phyloP scores from a whole-genome alignment of 2,888 invertebrate species.

The Heliconius cydno region DNA sequence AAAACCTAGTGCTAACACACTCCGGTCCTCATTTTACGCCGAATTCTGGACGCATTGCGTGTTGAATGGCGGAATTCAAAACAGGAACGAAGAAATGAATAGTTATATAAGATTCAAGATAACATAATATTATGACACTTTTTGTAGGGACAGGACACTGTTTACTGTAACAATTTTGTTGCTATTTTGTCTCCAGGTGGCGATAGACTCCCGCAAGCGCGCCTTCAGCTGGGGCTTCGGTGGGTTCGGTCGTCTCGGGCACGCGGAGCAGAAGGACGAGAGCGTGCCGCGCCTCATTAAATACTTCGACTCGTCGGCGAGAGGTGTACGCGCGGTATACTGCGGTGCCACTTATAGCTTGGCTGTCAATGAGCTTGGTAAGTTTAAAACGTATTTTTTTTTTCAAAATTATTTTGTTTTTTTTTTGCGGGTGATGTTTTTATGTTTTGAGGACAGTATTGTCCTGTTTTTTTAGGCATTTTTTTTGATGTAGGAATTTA shows the following conservation, averaged over 20 bases:
- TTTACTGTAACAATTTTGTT: not conserved
- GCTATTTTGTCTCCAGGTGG: conserved; percentile 80
- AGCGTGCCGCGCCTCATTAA: conserved; percentile 93
- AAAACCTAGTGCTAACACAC: no score
- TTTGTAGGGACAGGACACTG: no score
- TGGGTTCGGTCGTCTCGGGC: conserved; percentile 96
- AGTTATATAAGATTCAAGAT: no score
- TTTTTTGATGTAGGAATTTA: not conserved
- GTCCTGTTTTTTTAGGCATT: no score
- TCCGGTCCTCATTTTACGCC: no score
- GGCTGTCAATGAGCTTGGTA: conserved; percentile 90
- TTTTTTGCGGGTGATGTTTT: not conserved
- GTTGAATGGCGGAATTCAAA: no score
- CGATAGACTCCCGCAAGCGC: conserved; percentile 93
- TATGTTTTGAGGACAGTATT: not conserved
- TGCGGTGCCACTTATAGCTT: conserved; percentile 95
- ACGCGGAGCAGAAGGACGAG: conserved; percentile 96
- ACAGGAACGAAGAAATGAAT: no score
- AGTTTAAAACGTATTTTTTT: conserved; percentile 21
- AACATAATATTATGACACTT: no score
- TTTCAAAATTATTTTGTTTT: no score
- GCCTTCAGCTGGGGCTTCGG: conserved; percentile 98
- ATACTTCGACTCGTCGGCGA: conserved; percentile 92
- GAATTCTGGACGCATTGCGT: no score
- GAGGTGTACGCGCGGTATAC: conserved; percentile 91